Base-by-base conservation (phyloP, 2,113 vertebrate species). In the Macaca nemestrina region DNA sequence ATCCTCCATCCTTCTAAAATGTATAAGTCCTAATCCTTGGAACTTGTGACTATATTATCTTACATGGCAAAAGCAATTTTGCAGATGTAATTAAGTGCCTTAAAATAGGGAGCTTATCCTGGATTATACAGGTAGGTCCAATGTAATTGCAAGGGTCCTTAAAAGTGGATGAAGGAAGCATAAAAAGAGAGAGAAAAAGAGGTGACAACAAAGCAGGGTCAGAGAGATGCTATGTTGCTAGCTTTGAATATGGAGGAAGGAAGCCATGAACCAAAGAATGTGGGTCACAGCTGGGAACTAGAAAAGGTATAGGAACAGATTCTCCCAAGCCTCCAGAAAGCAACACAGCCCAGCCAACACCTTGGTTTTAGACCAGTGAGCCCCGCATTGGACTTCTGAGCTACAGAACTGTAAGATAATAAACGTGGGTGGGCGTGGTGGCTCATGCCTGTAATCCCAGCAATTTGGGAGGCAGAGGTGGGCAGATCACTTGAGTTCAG, bases 101-200 rank as follows among this genome's bases (percentile, higher is more conserved):
- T 94, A 82, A 96, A 88, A 87, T 79, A n/a, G 3, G 50, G 50
- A 32, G 12, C 27, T 64, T 32, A 64, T 6, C 61, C 12, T 64
- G 61, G 27, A 64, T 64, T 64, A 64, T 13, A 64, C 61, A 64
- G 27, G 27, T 32, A 64, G 61, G 61, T 64, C n/a, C 35, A 55
- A 50, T 52, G 50, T 85, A 45, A 84, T 64, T 50, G 32, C 23
- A 96, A 82, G 8, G 6, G 6, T 76, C 27, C 59, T 68, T 92
- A 92, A 92, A 88, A 96, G 35, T 83, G 30, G 30, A 48, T 94
- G 76, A 96, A 43, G 27, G n/a, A 91, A 52, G 7, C 12, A 67
- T 67, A 70, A 73, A 50, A 75, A 64, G 61, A 84, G 11, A 81
- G 16, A 67, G 40, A 82, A 82, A 81, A 48, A 68, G 32, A 68